Conservation (phyloP, 2,888 invertebrate genomes). For the Drosophila nigritarsus region DNA sequence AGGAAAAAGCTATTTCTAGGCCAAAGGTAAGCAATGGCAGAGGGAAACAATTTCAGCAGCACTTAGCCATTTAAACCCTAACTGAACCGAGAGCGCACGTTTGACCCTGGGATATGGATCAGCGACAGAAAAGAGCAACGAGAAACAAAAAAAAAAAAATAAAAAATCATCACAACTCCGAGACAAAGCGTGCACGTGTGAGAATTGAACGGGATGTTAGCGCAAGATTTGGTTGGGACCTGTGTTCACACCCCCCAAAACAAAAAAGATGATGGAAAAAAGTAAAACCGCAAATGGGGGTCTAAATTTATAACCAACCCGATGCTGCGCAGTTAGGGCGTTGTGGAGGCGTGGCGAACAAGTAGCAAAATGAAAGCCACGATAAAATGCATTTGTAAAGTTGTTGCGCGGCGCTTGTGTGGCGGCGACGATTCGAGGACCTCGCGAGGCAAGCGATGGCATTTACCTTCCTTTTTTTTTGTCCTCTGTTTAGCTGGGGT, state of each 20-base stretch:
- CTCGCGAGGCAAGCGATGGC: slow-evolving; percentile 52
- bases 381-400: slow-evolving; percentile 74
- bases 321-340: slow-evolving; percentile 30
- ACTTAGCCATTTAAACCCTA: slow-evolving; percentile 78
- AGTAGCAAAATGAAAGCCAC: slow-evolving; percentile 74
- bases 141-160: slow-evolving; percentile 1
- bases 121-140: slow-evolving; percentile 26
- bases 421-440: slow-evolving; percentile 72
- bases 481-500: slow-evolving; percentile 38
- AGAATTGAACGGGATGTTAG: slow-evolving; percentile 51
- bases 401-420: slow-evolving; percentile 56
- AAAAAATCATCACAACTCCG: slow-evolving; percentile 13
- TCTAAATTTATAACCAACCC: slow-evolving; percentile 74
- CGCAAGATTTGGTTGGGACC: slow-evolving; percentile 59
- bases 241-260: slow-evolving; percentile 10
- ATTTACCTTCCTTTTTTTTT: slow-evolving; percentile 19
- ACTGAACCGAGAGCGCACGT: slow-evolving; percentile 74
- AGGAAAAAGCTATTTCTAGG: slow-evolving; percentile 26
- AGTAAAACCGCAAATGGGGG: slow-evolving; percentile 62
- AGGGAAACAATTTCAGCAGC: slow-evolving; percentile 77
- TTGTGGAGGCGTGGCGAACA: slow-evolving; percentile 66
- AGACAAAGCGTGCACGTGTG: slow-evolving; percentile 52
- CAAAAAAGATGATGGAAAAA: slow-evolving; percentile 45
- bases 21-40: slow-evolving; percentile 55
- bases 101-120: slow-evolving; percentile 60